Conservation (phyloP, 2,113 vertebrate species). For the Passer montanus region DNA sequence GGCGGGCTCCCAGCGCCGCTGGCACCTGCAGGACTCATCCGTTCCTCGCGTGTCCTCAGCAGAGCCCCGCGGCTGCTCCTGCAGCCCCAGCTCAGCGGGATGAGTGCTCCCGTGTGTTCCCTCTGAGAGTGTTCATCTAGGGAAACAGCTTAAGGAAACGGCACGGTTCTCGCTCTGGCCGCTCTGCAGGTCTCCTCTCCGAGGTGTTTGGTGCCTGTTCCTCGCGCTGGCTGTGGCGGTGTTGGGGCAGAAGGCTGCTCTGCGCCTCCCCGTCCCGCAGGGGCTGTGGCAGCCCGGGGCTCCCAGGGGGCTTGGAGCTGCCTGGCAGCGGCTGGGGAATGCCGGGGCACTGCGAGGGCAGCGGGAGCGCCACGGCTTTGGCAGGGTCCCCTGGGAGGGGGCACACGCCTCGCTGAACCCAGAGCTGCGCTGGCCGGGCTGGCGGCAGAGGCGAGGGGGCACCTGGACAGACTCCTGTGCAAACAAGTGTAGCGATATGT, state of each 20-base stretch:
- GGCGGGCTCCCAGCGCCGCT: rapidly evolving
- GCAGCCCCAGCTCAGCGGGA: rapidly evolving
- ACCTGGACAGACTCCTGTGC: not conserved
- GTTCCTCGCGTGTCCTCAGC: not conserved
- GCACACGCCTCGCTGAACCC: rapidly evolving
- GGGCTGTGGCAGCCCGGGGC: not conserved
- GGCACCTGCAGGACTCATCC: rapidly evolving
- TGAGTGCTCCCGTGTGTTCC: not conserved
- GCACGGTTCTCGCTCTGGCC: not conserved
- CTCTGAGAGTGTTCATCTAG: rapidly evolving
- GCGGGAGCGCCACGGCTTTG: rapidly evolving
- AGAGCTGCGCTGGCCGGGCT: not conserved
- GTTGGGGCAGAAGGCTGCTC: not conserved
- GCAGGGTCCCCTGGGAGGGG: not conserved
- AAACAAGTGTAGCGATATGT: not conserved
- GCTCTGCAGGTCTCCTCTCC: not conserved
- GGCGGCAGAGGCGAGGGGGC: not conserved
- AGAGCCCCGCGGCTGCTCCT: rapidly evolving
- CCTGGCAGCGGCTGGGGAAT: not conserved
- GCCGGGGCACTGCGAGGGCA: not conserved
- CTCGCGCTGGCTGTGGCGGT: rapidly evolving
- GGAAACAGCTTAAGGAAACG: not conserved
- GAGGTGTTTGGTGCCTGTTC: not conserved
- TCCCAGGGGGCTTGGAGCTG: not conserved
- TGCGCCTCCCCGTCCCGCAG: rapidly evolving